A percentile compares a stretch with the other conserved stretches of the same genome.
phyloP scores from a whole-genome alignment of 2,888 invertebrate species.

The Eucera pruinosa region DNA sequence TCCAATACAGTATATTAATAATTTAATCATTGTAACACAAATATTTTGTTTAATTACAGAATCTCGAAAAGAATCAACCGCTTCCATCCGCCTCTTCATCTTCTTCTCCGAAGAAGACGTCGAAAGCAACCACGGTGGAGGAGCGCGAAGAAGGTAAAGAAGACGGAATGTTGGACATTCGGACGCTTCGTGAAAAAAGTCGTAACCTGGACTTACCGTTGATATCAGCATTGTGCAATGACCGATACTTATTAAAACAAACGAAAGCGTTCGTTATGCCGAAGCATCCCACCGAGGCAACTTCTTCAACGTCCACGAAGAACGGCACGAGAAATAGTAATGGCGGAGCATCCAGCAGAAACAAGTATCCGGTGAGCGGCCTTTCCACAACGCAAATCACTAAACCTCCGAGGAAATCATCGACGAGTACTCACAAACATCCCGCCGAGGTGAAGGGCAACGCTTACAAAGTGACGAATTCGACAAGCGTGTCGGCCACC shows the following conservation, averaged over 20 bases:
- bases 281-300: slow-evolving; percentile 86
- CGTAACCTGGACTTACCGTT: slow-evolving; percentile 95
- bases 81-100: slow-evolving; percentile 76
- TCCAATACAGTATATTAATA: no score
- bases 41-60: slow-evolving; percentile 69
- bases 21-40: not conserved
- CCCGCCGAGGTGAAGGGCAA: slow-evolving; percentile 88
- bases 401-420: slow-evolving; percentile 86
- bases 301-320: slow-evolving; percentile 66
- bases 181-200: slow-evolving; percentile 94
- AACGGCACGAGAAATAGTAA: slow-evolving; percentile 65
- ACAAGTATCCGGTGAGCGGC: slow-evolving; percentile 89
- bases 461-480: slow-evolving; percentile 67
- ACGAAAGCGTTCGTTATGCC: slow-evolving; percentile 94
- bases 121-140: slow-evolving; percentile 44
- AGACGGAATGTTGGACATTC: slow-evolving; percentile 89
- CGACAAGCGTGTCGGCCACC: slow-evolving; percentile 64
- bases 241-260: slow-evolving; percentile 94
- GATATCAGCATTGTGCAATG: slow-evolving; percentile 97
- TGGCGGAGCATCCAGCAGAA: slow-evolving; percentile 81
- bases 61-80: slow-evolving; percentile 80
- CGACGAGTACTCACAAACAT: slow-evolving; percentile 88
- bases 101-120: slow-evolving; percentile 58
- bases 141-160: slow-evolving; percentile 71
- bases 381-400: slow-evolving; percentile 87